phyloP scores from a whole-genome alignment of 2,113 vertebrate species.

The Ageneiosus marmoratus region DNA sequence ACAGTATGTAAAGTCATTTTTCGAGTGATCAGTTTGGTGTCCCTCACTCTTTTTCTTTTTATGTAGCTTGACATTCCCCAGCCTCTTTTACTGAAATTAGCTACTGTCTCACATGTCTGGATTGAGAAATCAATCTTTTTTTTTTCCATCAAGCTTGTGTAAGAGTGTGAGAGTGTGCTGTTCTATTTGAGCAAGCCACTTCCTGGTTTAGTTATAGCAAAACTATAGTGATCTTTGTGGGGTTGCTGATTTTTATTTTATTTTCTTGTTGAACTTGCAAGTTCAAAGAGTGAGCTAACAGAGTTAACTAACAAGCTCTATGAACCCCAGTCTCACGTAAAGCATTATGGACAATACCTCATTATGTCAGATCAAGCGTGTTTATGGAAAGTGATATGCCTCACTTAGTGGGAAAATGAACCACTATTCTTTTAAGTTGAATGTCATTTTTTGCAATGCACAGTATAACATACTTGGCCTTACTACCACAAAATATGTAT shows the following conservation, averaged over 20 bases:
- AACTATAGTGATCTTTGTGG: background rate
- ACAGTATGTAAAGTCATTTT: slow-evolving; percentile 59
- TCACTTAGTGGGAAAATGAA: slow-evolving; percentile 25
- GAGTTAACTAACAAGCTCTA: slow-evolving; percentile 31
- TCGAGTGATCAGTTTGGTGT: slow-evolving; percentile 56
- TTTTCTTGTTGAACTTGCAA: background rate
- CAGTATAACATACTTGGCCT: slow-evolving; percentile 22
- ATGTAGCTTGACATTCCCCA: background rate
- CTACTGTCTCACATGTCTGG: slow-evolving; percentile 58
- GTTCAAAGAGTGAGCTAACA: slow-evolving; percentile 29
- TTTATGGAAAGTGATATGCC: slow-evolving; percentile 20
- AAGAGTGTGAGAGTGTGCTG: background rate
- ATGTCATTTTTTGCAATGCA: slow-evolving; percentile 31
- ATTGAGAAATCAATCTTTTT: slow-evolving; percentile 37
- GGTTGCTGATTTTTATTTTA: background rate
- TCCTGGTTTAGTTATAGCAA: slow-evolving; percentile 1
- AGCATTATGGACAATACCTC: slow-evolving; percentile 53
- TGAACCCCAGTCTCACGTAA: slow-evolving; percentile 25
- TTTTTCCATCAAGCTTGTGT: slow-evolving; percentile 20
- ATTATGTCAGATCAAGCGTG: slow-evolving; percentile 29
- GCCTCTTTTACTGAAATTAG: slow-evolving; percentile 49
- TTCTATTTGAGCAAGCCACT: background rate
- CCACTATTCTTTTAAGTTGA: slow-evolving; percentile 33
- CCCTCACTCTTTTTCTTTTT: slow-evolving; percentile 46
- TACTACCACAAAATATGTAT: slow-evolving; percentile 26